Evolutionary conservation across 2,888 invertebrate genomes (phyloP).

Genomic region (Eupeodes latifasciatus): DNA sequence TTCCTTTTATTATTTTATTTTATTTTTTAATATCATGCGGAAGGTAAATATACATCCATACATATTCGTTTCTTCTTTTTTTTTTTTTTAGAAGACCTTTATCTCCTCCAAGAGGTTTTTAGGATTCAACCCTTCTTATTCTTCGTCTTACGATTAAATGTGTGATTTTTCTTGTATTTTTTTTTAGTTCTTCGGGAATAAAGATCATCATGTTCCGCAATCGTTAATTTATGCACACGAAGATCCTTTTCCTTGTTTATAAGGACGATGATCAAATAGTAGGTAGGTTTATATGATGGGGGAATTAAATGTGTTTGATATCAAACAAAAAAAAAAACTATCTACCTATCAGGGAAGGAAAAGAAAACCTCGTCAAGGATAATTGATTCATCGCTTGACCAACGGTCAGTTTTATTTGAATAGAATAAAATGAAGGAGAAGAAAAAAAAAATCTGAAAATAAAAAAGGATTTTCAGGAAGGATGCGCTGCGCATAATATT

Average conservation of each 20-base stretch:
- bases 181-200: slow-evolving; percentile 21
- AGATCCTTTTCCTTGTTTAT: slow-evolving; percentile 56
- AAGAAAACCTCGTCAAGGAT: slow-evolving; percentile 74
- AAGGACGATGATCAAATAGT: slow-evolving; percentile 34
- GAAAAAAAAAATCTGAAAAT: slow-evolving; percentile 4
- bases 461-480: slow-evolving; percentile 64
- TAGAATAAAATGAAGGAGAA: slow-evolving; percentile 28
- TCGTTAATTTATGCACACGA: slow-evolving; percentile 70
- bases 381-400: slow-evolving; percentile 79
- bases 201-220: slow-evolving; percentile 73
- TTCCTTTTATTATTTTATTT: slow-evolving; percentile 19
- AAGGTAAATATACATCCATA: slow-evolving; percentile 61
- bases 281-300: slow-evolving; percentile 24
- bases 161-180: slow-evolving; percentile 15
- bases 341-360: slow-evolving; percentile 45
- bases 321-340: slow-evolving; percentile 18
- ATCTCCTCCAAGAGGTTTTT: slow-evolving; percentile 59
- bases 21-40: slow-evolving; percentile 62
- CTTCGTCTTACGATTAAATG: slow-evolving; percentile 54
- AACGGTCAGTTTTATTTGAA: slow-evolving; percentile 77
- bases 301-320: slow-evolving; percentile 41
- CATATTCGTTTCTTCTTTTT: slow-evolving; percentile 8
- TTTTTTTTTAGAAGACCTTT: neutral
- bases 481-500: slow-evolving; percentile 52
- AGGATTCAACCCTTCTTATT: slow-evolving; percentile 64